Evolutionary conservation across 2,888 invertebrate species (phyloP).

Genomic region (Ochlodes sylvanus): DNA sequence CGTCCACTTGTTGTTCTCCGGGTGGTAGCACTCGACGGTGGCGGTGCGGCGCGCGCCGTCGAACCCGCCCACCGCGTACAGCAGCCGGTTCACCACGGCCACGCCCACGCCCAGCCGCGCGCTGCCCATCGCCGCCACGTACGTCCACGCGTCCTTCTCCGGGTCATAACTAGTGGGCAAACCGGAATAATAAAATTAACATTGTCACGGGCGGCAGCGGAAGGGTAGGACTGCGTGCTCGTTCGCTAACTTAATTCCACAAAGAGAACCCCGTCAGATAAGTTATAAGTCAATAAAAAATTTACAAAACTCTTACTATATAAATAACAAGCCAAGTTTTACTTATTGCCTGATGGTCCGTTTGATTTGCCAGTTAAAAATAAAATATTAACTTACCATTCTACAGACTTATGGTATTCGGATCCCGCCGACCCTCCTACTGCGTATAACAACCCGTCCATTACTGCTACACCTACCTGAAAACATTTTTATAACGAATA

Average conservation of each 20-base stretch:
- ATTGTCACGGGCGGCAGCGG: no score
- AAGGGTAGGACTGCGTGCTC: no score
- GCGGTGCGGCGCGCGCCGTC: constrained; percentile 91
- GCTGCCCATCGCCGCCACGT: constrained; percentile 89
- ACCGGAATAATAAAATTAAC: not conserved
- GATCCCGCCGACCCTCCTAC: constrained; percentile 96
- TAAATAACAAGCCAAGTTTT: no score
- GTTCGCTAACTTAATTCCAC: no score
- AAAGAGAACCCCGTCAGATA: no score
- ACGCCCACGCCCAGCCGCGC: constrained; percentile 93
- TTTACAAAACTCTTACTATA: no score
- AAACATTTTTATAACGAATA: constrained; percentile 9
- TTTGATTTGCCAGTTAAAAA: not conserved
- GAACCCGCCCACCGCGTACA: constrained; percentile 95
- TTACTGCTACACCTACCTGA: constrained; percentile 94
- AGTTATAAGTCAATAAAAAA: no score
- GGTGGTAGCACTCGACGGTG: constrained; percentile 96
- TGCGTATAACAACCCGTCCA: constrained; percentile 96
- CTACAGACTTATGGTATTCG: constrained; percentile 94
- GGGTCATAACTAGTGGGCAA: constrained; percentile 90
- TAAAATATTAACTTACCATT: constrained; percentile 86
- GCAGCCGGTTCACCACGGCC: constrained; percentile 90
- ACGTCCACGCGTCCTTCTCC: constrained; percentile 92
- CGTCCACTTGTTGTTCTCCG: constrained; percentile 96
- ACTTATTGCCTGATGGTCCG: not conserved